These are phyloP conservation scores for Ceratina japonica DNA, from an alignment of 1,140 invertebrate genomes.

Conservation along the genomic window DNA sequence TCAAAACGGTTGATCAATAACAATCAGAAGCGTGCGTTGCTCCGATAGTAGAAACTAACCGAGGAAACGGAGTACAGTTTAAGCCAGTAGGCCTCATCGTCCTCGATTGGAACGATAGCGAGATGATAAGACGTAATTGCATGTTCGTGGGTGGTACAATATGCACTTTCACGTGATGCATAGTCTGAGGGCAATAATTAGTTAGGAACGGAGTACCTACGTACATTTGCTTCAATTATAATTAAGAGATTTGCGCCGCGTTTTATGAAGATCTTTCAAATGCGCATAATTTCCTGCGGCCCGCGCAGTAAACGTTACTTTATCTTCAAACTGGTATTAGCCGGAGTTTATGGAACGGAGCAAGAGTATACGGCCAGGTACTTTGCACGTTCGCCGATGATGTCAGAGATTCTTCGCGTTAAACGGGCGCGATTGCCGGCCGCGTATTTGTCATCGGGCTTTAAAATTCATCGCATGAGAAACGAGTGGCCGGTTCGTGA, in stretches of 20 bases:
- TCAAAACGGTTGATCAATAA: constrained; percentile 77
- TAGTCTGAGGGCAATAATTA: too few relatives aligned
- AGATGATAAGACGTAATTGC: not conserved
- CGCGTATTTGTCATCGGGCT: constrained; percentile 45
- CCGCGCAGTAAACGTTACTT: too few relatives aligned
- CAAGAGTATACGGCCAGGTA: not conserved
- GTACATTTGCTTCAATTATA: too few relatives aligned
- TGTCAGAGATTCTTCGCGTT: constrained; percentile 13
- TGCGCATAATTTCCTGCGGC: too few relatives aligned
- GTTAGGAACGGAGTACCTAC: too few relatives aligned
- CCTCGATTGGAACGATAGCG: constrained; percentile 4
- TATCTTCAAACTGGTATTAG: not conserved
- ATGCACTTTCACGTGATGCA: too few relatives aligned
- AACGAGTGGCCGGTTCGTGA: constrained; percentile 50
- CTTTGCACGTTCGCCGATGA: constrained; percentile 9
- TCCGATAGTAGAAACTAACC: not conserved
- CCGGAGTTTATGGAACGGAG: not conserved
- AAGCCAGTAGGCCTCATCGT: constrained; percentile 27
- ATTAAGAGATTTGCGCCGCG: too few relatives aligned
- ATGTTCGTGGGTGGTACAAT: too few relatives aligned
- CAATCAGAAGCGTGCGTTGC: constrained; percentile 64
- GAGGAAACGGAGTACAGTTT: constrained; percentile 41
- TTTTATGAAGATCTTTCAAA: too few relatives aligned
- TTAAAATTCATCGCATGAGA: constrained; percentile 46
- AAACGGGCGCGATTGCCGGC: constrained; percentile 12